A percentile compares a stretch with the other conserved stretches of the same genome.
Conservation (phyloP, 2,888 invertebrate species). For the Lasioglossum malachurum region DNA sequence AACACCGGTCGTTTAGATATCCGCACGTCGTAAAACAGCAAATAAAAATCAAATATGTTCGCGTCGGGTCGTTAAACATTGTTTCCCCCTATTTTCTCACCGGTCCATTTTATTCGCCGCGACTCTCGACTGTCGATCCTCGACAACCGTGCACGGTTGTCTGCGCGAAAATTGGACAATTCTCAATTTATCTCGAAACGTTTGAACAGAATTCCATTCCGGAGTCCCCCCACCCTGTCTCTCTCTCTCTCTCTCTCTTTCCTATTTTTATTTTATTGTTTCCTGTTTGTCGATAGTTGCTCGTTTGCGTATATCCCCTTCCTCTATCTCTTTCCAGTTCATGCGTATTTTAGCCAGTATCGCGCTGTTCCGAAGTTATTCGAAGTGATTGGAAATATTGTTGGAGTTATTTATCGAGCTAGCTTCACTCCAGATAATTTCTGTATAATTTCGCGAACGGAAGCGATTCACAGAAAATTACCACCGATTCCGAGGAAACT, state of each 20-base stretch:
- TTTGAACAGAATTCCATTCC: conserved; percentile 20
- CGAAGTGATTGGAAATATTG: conserved; percentile 40
- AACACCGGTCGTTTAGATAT: background rate
- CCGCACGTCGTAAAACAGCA: background rate
- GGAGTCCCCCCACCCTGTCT: background rate
- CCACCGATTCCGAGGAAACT: background rate
- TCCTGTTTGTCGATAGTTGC: background rate
- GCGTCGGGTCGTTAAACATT: background rate
- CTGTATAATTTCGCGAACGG: background rate
- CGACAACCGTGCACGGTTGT: background rate
- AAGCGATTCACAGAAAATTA: conserved; percentile 13
- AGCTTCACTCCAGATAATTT: background rate
- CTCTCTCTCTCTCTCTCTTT: background rate
- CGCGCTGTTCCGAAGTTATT: background rate
- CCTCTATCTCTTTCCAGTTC: too few relatives aligned
- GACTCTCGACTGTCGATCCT: background rate
- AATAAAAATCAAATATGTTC: background rate
- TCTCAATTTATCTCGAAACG: conserved; percentile 14
- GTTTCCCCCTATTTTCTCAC: background rate
- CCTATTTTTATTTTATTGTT: background rate
- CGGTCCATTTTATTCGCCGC: background rate
- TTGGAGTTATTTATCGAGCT: background rate
- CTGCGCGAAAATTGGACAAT: background rate
- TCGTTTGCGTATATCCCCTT: background rate
- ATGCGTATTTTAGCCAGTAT: background rate